Base-by-base conservation (phyloP, 2,797 vertebrate species). In the Mareca strepera region DNA sequence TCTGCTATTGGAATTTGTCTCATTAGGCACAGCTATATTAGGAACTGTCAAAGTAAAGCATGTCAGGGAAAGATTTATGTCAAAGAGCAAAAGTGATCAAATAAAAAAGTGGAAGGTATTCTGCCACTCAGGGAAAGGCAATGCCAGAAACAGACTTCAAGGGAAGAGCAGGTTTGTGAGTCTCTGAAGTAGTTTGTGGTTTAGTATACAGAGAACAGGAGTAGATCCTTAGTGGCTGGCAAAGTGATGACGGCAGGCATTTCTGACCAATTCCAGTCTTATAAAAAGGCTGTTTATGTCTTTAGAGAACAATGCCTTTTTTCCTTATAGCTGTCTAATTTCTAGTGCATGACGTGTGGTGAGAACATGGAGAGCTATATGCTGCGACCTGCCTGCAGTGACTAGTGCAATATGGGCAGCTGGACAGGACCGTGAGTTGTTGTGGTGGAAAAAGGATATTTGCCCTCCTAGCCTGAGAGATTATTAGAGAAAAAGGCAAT, bases 11-110 rank as follows among this genome's bases (percentile, higher is more conserved):
- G 52, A 94, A 88, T 92, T 92, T 86, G n/a, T 86, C 63, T 96
- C 74, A 80, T 92, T 92, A 88, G 60, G 35, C 52, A 74, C 52
- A 94, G 48, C 50, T 96, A 84, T 94, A 93, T 95, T 93, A 83
- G 70, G 80, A 94, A 70, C 73, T 81, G 79, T 55, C 85, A 81
- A 53, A 86, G 52, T 64, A 93, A 90, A 88, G 48, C 59, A 41
- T 60, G 60, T 44, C 44, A 84, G 52, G 50, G 56, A 73, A 84
- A 86, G 59, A 92, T 67, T 88, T 76, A 53, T 82, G 86, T 86
- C 77, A 92, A 90, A 93, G 76, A 91, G 52, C 46, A 88, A 53
- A 93, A 74, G 22, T 86, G 85, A 96, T 96, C 92, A 90, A 96
- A 96, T 76, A 53, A 79, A 94, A 67, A 70, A 41, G 26, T 58